phyloP scores from a whole-genome alignment of 2,113 vertebrate genomes.

The Leuciscus idus region DNA sequence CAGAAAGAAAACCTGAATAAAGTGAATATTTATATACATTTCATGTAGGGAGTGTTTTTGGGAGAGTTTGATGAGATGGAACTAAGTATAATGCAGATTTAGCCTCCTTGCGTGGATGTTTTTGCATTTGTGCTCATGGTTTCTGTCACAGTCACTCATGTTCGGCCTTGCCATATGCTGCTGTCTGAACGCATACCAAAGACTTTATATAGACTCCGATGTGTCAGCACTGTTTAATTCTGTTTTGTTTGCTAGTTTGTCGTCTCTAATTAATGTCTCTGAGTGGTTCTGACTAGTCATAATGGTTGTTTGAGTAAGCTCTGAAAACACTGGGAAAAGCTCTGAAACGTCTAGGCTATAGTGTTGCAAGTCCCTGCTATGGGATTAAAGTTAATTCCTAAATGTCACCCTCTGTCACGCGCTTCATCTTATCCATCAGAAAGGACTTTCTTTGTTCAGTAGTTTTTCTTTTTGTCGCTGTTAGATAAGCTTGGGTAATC shows the following conservation, averaged over 20 bases:
- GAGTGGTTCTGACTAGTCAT: constrained; percentile 2
- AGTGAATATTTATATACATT: not conserved
- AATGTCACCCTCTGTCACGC: not conserved
- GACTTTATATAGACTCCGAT: constrained; percentile 44
- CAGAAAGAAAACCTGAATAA: not conserved
- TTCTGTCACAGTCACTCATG: constrained; percentile 39
- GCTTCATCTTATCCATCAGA: constrained; percentile 1
- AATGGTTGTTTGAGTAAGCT: constrained; percentile 25
- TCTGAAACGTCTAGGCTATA: not conserved
- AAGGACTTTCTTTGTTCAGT: constrained; percentile 14
- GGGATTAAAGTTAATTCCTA: constrained; percentile 30
- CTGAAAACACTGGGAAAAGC: constrained; percentile 4
- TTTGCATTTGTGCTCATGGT: constrained; percentile 1
- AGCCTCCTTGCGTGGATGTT: constrained; percentile 1
- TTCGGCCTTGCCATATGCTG: constrained; percentile 55
- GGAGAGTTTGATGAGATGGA: constrained; percentile 1
- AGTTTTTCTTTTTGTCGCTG: not conserved
- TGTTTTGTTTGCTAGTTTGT: constrained; percentile 23
- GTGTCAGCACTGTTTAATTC: constrained; percentile 37
- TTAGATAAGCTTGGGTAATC: constrained; percentile 27
- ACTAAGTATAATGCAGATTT: not conserved
- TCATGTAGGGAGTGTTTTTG: constrained; percentile 32
- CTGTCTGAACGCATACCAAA: constrained; percentile 38
- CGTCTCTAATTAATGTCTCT: constrained; percentile 18
- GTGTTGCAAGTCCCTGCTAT: constrained; percentile 6